phyloP scores from a whole-genome alignment of 53 echinoderm and acorn worm species.

The Mesocentrotus franciscanus region DNA sequence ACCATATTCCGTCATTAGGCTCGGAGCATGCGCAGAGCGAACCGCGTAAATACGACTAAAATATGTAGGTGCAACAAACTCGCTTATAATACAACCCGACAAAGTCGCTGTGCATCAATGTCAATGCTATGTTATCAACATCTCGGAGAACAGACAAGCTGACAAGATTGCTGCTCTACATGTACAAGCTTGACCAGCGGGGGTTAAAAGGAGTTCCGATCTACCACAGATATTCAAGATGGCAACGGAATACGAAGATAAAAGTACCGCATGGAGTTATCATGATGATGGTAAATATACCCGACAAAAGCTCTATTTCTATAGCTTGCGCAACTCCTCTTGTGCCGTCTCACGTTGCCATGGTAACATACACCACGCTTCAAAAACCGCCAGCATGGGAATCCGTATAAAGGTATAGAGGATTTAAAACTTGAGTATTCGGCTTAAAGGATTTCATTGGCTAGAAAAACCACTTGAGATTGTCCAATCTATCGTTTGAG shows the following conservation, averaged over 20 bases:
- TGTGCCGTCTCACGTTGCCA: neutral
- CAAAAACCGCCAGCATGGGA: neutral
- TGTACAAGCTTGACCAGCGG: neutral
- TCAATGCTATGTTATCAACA: neutral
- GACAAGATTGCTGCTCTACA: neutral
- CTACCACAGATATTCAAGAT: neutral
- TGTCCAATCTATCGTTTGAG: neutral
- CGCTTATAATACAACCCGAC: neutral
- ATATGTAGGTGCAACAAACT: neutral
- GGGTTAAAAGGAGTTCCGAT: neutral
- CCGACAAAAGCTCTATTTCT: neutral
- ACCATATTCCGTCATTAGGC: neutral
- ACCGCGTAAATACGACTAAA: constrained; percentile 19
- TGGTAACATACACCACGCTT: neutral
- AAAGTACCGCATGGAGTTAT: constrained; percentile 21
- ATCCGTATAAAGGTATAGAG: neutral
- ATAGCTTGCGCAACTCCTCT: neutral
- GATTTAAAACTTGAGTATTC: neutral
- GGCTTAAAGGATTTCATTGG: neutral
- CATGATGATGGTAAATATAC: constrained; percentile 58
- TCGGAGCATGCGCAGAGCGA: constrained; percentile 14
- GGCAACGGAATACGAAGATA: constrained; percentile 5
- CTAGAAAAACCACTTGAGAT: neutral
- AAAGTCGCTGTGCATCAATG: neutral
- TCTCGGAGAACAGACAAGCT: neutral